Percentiles rank a stretch among this genome's conserved stretches.
Evolutionary conservation across 1,140 invertebrate species (phyloP).

Genomic region (Caenorhabditis inopinata): DNA sequence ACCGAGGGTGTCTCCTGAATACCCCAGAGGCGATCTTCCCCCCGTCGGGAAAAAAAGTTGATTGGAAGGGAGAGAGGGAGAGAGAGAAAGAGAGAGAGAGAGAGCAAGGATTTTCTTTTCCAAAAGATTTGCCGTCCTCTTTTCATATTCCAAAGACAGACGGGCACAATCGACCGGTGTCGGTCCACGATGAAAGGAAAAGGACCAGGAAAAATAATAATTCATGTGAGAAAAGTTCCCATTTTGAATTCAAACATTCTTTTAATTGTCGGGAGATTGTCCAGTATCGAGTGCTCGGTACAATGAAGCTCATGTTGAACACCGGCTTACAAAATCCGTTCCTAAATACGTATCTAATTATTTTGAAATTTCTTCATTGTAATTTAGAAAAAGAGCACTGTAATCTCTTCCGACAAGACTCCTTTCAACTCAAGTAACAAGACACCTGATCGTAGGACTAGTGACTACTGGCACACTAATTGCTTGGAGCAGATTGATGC

Average conservation of each 20-base stretch:
- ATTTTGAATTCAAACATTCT: too few relatives aligned
- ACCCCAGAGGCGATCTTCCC: conserved; percentile 27
- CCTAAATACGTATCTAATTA: too few relatives aligned
- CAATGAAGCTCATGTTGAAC: not conserved
- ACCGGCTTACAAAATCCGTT: too few relatives aligned
- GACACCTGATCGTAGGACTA: too few relatives aligned
- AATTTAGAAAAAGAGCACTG: too few relatives aligned
- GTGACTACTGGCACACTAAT: too few relatives aligned
- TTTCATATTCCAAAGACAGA: not conserved
- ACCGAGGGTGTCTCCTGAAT: not conserved
- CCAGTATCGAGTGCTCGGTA: too few relatives aligned
- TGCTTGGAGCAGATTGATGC: too few relatives aligned
- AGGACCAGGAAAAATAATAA: not conserved
- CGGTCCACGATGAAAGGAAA: not conserved
- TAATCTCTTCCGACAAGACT: too few relatives aligned
- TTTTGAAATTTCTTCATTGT: too few relatives aligned
- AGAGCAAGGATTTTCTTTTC: conserved; percentile 28
- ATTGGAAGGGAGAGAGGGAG: not conserved
- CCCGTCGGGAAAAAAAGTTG: not conserved
- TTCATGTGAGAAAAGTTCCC: conserved; percentile 27
- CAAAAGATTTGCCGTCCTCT: conserved; percentile 19
- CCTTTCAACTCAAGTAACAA: too few relatives aligned
- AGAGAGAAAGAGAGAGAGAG: not conserved
- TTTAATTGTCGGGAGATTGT: too few relatives aligned
- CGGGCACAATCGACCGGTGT: not conserved